Evolutionary conservation across 2,113 vertebrate genomes (phyloP).

Genomic region (Meleagris gallopavo): DNA sequence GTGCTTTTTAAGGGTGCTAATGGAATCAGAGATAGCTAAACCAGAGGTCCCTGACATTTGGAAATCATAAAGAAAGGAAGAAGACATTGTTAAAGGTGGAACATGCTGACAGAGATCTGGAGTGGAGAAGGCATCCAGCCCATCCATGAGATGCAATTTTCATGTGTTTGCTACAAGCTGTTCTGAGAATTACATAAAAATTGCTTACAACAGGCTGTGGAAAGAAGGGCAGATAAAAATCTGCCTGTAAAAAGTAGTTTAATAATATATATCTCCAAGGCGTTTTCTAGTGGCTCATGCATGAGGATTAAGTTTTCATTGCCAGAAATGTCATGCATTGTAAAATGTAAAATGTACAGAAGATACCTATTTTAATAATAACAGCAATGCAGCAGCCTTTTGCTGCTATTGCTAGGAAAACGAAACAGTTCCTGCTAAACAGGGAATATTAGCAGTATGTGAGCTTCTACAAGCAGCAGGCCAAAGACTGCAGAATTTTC

Average conservation of each 20-base stretch:
- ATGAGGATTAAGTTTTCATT: background rate
- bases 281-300: background rate
- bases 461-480: background rate
- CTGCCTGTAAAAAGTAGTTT: background rate
- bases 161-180: background rate
- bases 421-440: background rate
- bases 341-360: background rate
- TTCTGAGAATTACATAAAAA: background rate
- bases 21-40: background rate
- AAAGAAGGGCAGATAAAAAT: background rate
- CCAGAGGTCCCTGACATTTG: background rate
- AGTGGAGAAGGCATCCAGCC: background rate
- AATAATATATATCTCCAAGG: background rate
- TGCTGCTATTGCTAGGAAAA: background rate
- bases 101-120: background rate
- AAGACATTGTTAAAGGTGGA: background rate
- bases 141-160: background rate
- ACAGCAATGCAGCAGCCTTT: background rate
- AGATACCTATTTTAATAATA: background rate
- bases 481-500: background rate
- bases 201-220: background rate
- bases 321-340: background rate
- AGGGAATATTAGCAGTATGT: background rate
- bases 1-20: background rate
- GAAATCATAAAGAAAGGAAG: background rate